These are phyloP conservation scores for Danio albolineatus DNA, from an alignment of 2,797 vertebrate species.

Conservation along the genomic window DNA sequence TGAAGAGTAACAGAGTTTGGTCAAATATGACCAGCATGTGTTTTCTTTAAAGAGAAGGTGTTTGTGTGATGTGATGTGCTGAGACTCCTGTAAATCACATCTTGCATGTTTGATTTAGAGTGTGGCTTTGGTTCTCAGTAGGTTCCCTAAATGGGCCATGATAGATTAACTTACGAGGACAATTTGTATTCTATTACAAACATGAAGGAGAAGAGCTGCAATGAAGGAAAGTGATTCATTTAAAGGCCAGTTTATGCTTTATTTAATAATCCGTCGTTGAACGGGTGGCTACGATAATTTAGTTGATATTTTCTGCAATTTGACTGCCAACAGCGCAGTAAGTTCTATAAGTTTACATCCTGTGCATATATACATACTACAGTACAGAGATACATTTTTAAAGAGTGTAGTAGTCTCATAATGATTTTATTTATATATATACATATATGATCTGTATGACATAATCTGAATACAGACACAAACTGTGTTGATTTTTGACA, in stretches of 20 bases:
- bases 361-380: too few species aligned
- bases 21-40: conserved; percentile 50
- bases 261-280: neutral
- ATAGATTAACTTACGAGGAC: conserved; percentile 58
- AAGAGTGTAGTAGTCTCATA: neutral
- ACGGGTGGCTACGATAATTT: neutral
- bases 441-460: too few species aligned
- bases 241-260: conserved; percentile 3
- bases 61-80: conserved; percentile 60
- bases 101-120: conserved; percentile 59
- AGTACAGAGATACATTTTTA: neutral
- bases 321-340: neutral
- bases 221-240: conserved; percentile 16
- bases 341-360: neutral
- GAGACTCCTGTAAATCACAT: conserved; percentile 61
- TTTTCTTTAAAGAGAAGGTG: conserved; percentile 60
- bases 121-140: conserved; percentile 59
- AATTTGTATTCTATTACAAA: conserved; percentile 57
- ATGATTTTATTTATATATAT: too few species aligned
- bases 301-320: neutral
- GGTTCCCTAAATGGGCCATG: conserved; percentile 52
- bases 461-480: too few species aligned
- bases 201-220: conserved; percentile 39
- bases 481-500: too few species aligned
- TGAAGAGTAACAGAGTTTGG: conserved; percentile 26